These are phyloP conservation scores for Hirtodrosophila alboralis DNA, from an alignment of 2,888 invertebrate species.

Conservation along the genomic window DNA sequence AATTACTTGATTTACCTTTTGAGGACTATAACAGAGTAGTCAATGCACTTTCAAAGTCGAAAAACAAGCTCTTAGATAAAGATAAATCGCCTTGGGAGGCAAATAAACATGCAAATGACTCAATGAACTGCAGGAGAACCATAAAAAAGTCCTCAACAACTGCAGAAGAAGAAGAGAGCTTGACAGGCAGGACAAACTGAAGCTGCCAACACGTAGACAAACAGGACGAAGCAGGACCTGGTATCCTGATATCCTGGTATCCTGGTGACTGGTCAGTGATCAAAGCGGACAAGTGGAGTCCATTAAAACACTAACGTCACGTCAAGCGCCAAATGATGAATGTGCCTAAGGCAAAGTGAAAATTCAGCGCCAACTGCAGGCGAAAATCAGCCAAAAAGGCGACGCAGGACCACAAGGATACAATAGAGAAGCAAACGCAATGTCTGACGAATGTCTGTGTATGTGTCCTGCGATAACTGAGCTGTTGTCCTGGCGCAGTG, in stretches of 20 bases:
- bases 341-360: conserved; percentile 65
- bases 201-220: conserved; percentile 63
- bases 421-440: conserved; percentile 42
- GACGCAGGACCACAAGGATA: conserved; percentile 24
- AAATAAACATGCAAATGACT: conserved; percentile 73
- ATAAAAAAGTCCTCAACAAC: conserved; percentile 26
- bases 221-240: conserved; percentile 28
- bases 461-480: conserved; percentile 67
- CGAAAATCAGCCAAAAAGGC: conserved; percentile 51
- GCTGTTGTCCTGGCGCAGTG: conserved; percentile 47
- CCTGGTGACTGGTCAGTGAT: conserved; percentile 52
- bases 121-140: conserved; percentile 39
- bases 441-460: conserved; percentile 44
- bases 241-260: conserved; percentile 1
- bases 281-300: conserved; percentile 78
- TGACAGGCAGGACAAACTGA: conserved; percentile 24
- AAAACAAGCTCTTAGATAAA: neutral
- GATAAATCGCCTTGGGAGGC: conserved; percentile 39
- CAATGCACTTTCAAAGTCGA: neutral
- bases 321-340: conserved; percentile 77
- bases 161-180: neutral
- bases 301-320: conserved; percentile 80
- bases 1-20: too few species aligned
- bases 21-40: too few species aligned
- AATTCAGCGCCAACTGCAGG: conserved; percentile 48